Evolutionary conservation across 2,113 vertebrate species (phyloP), one percentile per base, ranked within the genome.

Genomic region (Pseudorasbora parva): DNA sequence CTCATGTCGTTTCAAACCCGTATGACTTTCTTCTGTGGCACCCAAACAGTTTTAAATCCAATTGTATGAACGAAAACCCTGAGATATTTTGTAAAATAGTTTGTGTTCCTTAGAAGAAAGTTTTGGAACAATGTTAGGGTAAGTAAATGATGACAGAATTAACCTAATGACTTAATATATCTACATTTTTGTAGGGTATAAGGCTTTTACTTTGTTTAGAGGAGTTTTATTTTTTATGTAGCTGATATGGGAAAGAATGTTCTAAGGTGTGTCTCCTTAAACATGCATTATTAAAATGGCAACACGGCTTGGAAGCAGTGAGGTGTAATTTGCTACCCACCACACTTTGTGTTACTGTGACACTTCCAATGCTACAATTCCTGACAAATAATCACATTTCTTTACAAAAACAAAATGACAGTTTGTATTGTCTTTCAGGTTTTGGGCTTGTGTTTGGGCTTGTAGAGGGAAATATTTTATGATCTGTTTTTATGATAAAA

Each of bases 191-290:
- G 6, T 81, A 37, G 19, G 2, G 4, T 25, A 8, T 19, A 8
- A 21, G 30, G 30, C 33, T 5, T 62, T 51, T 8, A 8, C 10
- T 51, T 30, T 19, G 1, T 8, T 54, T 54, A 1, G 19, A 10
- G 2, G 4, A 59, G 62, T 25, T 72, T n/a, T n/a, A n/a, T n/a
- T n/a, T 68, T 82, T 69, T 54, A 41, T 37, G 9, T 2, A 80
- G 75, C 23, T 43, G 76, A 45, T 59, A 45, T 19, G 25, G 9
- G 37, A 25, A 57, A 73, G 66, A 84, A 78, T 72, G 47, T 82
- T 77, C 78, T 49, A 78, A 81, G 81, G 82, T 30, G 86, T 84
- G 82, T 82, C 73, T 72, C 73, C 23, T 47, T 84, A 77, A 87
- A 56, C 74, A 51, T 21, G 21, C 45, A 66, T 84, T 51, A 84